Conservation (phyloP, 2,797 vertebrate genomes). For the Typhlichthys eigenmanni region DNA sequence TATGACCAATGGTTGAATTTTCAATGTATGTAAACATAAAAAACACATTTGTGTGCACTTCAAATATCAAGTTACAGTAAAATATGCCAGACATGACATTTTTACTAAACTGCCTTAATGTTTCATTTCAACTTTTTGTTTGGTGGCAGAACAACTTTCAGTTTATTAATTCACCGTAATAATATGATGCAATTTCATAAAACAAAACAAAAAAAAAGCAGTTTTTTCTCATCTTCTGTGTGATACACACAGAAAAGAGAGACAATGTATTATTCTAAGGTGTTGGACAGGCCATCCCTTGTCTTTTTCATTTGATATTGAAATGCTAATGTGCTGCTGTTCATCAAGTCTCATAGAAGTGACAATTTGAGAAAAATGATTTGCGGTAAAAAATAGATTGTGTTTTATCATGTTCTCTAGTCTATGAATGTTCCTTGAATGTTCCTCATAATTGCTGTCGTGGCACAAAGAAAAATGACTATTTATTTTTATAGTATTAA, state of each 20-base stretch:
- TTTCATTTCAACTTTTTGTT: too few species aligned
- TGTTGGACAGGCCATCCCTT: constrained; percentile 9
- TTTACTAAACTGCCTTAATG: constrained; percentile 56
- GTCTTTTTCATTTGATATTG: constrained; percentile 6
- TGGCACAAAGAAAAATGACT: constrained; percentile 27
- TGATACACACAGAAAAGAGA: constrained; percentile 18
- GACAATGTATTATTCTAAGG: constrained; percentile 25
- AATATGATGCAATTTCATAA: constrained; percentile 16
- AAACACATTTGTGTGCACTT: background rate
- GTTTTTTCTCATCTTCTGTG: constrained; percentile 19
- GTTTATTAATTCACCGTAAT: constrained; percentile 23
- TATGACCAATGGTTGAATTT: constrained; percentile 46
- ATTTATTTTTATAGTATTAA: constrained; percentile 53
- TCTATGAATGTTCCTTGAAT: constrained; percentile 36
- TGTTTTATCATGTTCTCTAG: constrained; percentile 6
- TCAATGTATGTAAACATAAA: constrained; percentile 32
- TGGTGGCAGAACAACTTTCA: constrained; percentile 32
- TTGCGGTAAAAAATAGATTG: constrained; percentile 11
- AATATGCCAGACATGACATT: background rate
- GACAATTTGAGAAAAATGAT: constrained; percentile 14
- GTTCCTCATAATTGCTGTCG: constrained; percentile 9
- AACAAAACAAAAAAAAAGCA: background rate
- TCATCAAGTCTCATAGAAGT: constrained; percentile 6
- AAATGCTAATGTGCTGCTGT: constrained; percentile 6
- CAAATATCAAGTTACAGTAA: background rate